phyloP scores from a whole-genome alignment of 2,113 vertebrate genomes.

The Scomber scombrus region DNA sequence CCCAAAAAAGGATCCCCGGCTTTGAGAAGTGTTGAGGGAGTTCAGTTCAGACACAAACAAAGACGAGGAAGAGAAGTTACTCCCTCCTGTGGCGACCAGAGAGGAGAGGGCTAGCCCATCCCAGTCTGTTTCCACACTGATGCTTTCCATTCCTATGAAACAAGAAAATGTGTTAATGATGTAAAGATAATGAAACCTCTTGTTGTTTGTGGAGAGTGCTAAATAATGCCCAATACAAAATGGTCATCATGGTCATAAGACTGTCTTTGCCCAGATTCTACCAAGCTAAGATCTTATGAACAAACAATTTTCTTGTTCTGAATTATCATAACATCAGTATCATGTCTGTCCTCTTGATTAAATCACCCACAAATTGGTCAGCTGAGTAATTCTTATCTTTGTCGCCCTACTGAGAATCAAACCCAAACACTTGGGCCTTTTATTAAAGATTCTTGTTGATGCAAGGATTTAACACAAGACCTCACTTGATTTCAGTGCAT shows the following conservation, averaged over 20 bases:
- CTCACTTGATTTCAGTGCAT: background rate
- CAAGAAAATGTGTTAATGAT: conserved; percentile 43
- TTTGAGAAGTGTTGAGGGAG: conserved; percentile 76
- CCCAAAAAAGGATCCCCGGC: conserved; percentile 76
- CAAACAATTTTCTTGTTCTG: conserved; percentile 33
- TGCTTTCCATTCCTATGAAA: conserved; percentile 83
- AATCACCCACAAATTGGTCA: conserved; percentile 11
- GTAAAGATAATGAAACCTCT: background rate
- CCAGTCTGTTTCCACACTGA: conserved; percentile 78
- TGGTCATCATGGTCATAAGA: conserved; percentile 17
- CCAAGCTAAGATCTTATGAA: background rate
- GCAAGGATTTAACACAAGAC: background rate
- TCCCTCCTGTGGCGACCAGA: conserved; percentile 59
- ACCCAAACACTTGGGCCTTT: background rate
- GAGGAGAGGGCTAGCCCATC: conserved; percentile 76
- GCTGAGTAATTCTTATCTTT: conserved; percentile 8
- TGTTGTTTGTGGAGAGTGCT: conserved; percentile 18
- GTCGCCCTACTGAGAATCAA: background rate
- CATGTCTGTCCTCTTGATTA: background rate
- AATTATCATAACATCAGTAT: conserved; percentile 15
- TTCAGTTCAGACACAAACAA: conserved; percentile 69
- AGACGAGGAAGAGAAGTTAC: conserved; percentile 72
- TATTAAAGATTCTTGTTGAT: background rate
- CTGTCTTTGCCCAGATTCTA: background rate
- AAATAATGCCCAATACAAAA: background rate